phyloP scores from a whole-genome alignment of 1,140 invertebrate genomes.

The Conopomorpha cramerella region DNA sequence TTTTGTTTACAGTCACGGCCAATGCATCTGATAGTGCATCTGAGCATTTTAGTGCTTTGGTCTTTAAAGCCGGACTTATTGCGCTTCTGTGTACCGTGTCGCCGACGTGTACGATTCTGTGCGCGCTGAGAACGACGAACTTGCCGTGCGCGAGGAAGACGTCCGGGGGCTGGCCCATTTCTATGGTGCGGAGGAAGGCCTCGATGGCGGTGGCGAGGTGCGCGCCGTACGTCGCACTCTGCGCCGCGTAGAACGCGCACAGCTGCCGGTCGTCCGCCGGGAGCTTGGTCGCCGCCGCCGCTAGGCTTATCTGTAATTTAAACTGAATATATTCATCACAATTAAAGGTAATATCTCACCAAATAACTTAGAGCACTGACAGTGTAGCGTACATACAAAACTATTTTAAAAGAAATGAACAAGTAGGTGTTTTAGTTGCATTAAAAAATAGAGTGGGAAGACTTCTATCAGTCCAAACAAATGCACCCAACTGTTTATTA shows the following conservation, averaged over 20 bases:
- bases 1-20: slow-evolving; percentile 82
- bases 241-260: slow-evolving; percentile 83
- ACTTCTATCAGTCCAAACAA: too few relatives aligned
- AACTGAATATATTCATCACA: too few relatives aligned
- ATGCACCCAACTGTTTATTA: too few relatives aligned
- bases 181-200: slow-evolving; percentile 87
- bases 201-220: slow-evolving; percentile 88
- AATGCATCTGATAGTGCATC: slow-evolving; percentile 84
- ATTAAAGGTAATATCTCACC: too few relatives aligned
- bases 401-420: too few relatives aligned
- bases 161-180: slow-evolving; percentile 91
- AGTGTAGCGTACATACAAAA: too few relatives aligned
- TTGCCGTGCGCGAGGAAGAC: slow-evolving; percentile 92
- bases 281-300: slow-evolving; percentile 62
- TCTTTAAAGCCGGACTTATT: slow-evolving; percentile 72
- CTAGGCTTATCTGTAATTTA: slow-evolving; percentile 51
- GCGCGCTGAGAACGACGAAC: slow-evolving; percentile 90
- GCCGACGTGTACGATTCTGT: slow-evolving; percentile 91
- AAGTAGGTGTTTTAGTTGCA: too few relatives aligned
- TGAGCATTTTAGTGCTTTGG: slow-evolving; percentile 76
- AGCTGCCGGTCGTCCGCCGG: slow-evolving; percentile 82
- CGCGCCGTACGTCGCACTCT: slow-evolving; percentile 81
- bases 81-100: slow-evolving; percentile 88
- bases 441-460: too few relatives aligned
- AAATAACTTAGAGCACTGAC: too few relatives aligned